These are phyloP conservation scores for Centruroides sculpturatus DNA, from an alignment of 1,140 invertebrate species.

Conservation along the genomic window DNA sequence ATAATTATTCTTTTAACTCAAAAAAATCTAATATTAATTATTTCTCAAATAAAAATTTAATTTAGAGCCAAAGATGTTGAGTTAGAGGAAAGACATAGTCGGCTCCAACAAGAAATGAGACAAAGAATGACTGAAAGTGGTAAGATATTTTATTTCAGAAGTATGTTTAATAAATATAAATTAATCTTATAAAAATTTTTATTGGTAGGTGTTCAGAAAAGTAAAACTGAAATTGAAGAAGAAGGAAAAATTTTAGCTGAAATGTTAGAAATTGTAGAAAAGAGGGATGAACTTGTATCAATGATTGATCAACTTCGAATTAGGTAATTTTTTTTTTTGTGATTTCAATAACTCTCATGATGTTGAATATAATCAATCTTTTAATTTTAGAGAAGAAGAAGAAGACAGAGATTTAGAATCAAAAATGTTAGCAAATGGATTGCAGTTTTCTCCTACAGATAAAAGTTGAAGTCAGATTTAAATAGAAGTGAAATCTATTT, in stretches of 20 bases:
- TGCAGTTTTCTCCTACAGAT: not conserved
- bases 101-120: slow-evolving; percentile 57
- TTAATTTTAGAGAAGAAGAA: slow-evolving; percentile 44
- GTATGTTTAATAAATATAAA: not conserved
- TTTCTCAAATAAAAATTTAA: not conserved
- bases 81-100: slow-evolving; percentile 64
- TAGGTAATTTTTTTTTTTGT: slow-evolving; percentile 7
- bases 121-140: slow-evolving; percentile 37
- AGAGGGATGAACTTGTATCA: slow-evolving; percentile 49
- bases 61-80: slow-evolving; percentile 49
- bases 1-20: not conserved
- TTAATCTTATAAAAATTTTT: slow-evolving; percentile 1
- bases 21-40: not conserved
- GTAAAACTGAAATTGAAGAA: slow-evolving; percentile 49
- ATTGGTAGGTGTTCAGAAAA: slow-evolving; percentile 50
- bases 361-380: slow-evolving; percentile 5
- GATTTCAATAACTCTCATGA: not conserved
- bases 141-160: not conserved
- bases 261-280: slow-evolving; percentile 67
- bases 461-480: no score
- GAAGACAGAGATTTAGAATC: slow-evolving; percentile 53
- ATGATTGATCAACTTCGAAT: slow-evolving; percentile 38
- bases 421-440: slow-evolving; percentile 51
- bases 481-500: no score
- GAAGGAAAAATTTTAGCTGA: slow-evolving; percentile 62